Base-by-base conservation (phyloP, 2,888 invertebrate genomes). In the Danaus chrysippus region DNA sequence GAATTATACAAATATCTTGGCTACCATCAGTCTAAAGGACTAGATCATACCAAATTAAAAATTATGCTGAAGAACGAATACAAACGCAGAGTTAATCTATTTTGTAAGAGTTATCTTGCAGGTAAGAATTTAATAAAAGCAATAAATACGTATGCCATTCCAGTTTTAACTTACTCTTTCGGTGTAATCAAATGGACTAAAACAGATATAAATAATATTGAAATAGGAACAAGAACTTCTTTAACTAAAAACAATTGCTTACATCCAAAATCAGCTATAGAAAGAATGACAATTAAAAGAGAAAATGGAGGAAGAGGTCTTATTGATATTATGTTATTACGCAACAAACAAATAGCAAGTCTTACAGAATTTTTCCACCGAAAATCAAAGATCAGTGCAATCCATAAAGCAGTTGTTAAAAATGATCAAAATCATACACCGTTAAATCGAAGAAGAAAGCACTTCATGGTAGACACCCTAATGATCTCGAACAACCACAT, bases 1-100 rank as follows among this genome's bases (percentile, higher is more conserved):
- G 66, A 68, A 10, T 11, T 61, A 3, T 69, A 69, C 23, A 69
- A 67, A 62, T 67, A 69, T 46, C 57, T 69, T 59, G 69, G 69
- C 23, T 67, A 64, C 13, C 54, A 59, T 9, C 67, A 69, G 57
- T n/a, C 54, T 1, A 65, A 61, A 65, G 55, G 61, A 34, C 3
- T 68, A 17, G 52, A 68, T 56, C 65, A 65, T 15, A 42, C 52
- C 54, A 0, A 10, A 19, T 61, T 64, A 23, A 67, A 67, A 61
- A 1, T 64, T 0, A 54, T 56, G 23, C n/a, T 67, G 10, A 64
- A 42, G 1, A 56, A 12, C 44, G 62, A 64, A 56, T 67, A 58
- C 11, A 65, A 46, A 13, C 34, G 11, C 1, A 58, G 58, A 58
- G 15, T 65, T 12, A 63, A 56, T 43, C 8, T 13, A 3, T 1